Percentiles rank a stretch among this genome's conserved stretches.
Evolutionary conservation across 2,113 vertebrate genomes (phyloP).

Genomic region (Cavia porcellus): DNA sequence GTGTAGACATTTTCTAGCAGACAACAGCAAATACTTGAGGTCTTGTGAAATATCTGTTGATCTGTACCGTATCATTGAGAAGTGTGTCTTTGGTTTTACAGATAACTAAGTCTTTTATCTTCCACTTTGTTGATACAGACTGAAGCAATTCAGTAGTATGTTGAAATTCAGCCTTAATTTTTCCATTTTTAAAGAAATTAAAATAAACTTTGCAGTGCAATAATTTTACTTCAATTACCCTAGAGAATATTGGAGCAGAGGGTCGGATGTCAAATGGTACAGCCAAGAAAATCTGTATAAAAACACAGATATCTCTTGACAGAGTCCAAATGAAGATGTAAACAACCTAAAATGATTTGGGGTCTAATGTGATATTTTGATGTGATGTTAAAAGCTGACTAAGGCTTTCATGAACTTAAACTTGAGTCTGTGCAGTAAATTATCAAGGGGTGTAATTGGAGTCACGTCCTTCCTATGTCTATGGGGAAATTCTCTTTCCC

Average conservation of each 20-base stretch:
- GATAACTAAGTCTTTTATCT: slow-evolving; percentile 14
- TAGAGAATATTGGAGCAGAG: neutral
- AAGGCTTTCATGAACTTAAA: slow-evolving; percentile 65
- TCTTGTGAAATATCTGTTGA: neutral
- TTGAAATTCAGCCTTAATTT: neutral
- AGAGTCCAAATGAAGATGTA: neutral
- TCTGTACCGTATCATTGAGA: neutral
- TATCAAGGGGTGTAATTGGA: slow-evolving; percentile 54
- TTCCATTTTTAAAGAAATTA: slow-evolving; percentile 14
- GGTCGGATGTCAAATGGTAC: neutral
- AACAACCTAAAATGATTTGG: slow-evolving; percentile 1
- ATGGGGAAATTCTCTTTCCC: slow-evolving; percentile 75
- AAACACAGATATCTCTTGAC: neutral
- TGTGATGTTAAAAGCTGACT: slow-evolving; percentile 52
- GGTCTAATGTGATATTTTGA: neutral
- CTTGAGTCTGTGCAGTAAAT: slow-evolving; percentile 62
- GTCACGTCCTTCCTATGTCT: slow-evolving; percentile 74
- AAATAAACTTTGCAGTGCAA: slow-evolving; percentile 28
- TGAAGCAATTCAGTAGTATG: neutral
- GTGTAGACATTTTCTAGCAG: neutral
- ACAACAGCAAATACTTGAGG: neutral
- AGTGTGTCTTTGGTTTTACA: neutral
- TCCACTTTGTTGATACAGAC: neutral
- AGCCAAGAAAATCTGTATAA: slow-evolving; percentile 45
- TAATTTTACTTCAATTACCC: slow-evolving; percentile 18